Base-by-base conservation (phyloP, 2,888 invertebrate genomes). In the Drosophila recens region DNA sequence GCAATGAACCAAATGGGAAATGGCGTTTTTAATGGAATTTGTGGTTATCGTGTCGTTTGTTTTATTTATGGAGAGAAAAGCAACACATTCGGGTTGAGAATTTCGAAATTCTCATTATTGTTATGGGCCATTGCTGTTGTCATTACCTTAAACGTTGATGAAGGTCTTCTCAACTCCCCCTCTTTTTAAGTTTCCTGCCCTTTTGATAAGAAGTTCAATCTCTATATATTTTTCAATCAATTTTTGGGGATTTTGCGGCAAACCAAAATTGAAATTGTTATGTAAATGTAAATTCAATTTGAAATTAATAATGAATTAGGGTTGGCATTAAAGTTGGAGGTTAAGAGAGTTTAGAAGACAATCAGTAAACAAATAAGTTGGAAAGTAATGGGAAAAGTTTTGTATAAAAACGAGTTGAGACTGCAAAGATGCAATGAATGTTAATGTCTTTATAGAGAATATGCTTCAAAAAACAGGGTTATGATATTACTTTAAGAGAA, bases 1-100 rank as follows among this genome's bases (percentile, higher is more conserved):
- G 75, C 77, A 77, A 77, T 81, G 81, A 74, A 56, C 30, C 63
- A 52, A 57, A 48, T 72, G 68, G 51, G 58, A 67, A 76, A 69
- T 73, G 76, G 67, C 79, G 46, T 79, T 80, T 80, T 79, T 79
- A 80, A 80, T 80, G 75, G 79, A 81, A 80, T 80, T 80, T 79
- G 75, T 67, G 80, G 81, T 75, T 80, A 80, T 81, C 81, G 79
- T 69, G 75, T 80, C 75, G 79, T 80, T 80, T 75, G 73, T 79
- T 81, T 80, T 79, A 75, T 79, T 79, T 81, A 81, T 80, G 63
- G 54, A 45, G 49, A 58, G 43, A 40, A 30, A 58, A 58, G 51
- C 20, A 23, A 58, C 42, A 49, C 49, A 57, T 36, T 40, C 36
- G 63, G 56, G 67, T 53, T 70, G 51, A 52, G 73, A 65, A 62